These are phyloP conservation scores for Tragelaphus buxtoni DNA, from an alignment of 2,113 vertebrate genomes.

Conservation along the genomic window DNA sequence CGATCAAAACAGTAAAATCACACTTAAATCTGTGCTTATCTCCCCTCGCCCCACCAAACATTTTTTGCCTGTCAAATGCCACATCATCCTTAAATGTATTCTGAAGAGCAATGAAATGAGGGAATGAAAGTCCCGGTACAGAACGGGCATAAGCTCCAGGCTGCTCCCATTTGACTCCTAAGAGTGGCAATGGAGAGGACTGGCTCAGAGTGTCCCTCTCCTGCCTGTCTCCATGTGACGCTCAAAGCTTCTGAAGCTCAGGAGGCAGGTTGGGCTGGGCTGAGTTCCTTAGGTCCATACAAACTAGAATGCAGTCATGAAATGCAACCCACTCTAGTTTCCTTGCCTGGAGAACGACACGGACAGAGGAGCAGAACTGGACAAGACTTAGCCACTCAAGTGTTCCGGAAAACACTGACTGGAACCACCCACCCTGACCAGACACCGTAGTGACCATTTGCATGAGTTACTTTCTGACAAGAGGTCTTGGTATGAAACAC, in stretches of 20 bases:
- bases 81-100: background rate
- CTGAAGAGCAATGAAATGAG: background rate
- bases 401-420: background rate
- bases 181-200: background rate
- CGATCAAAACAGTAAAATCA: slow-evolving; percentile 4
- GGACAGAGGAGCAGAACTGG: background rate
- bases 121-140: background rate
- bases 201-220: background rate
- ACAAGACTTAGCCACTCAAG: background rate
- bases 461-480: background rate
- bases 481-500: background rate
- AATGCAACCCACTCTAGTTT: background rate
- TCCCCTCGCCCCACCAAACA: background rate
- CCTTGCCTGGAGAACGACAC: rapidly evolving
- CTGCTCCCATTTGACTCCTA: background rate
- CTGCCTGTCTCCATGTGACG: rapidly evolving
- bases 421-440: background rate
- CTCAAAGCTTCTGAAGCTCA: background rate
- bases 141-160: background rate
- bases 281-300: background rate
- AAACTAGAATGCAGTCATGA: background rate
- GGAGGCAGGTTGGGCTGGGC: background rate
- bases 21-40: background rate
- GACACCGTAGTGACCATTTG: background rate
- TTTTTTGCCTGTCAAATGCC: background rate